These are phyloP conservation scores for Ceraclea dissimilis DNA, from an alignment of 2,888 invertebrate species.

Conservation along the genomic window DNA sequence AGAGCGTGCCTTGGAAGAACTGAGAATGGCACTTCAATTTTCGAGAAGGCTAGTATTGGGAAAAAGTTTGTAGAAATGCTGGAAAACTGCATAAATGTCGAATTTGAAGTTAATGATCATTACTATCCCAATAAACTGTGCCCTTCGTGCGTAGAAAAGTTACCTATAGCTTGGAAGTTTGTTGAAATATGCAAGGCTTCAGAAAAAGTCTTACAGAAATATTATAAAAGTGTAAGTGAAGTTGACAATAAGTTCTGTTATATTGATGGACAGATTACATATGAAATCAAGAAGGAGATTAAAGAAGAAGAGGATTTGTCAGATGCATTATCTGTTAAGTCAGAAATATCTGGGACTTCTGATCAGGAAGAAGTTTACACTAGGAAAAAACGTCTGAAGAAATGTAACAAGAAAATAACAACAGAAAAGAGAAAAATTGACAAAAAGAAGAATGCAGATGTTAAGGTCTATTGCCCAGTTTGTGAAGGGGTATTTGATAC, in stretches of 20 bases:
- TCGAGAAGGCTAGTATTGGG: constrained; percentile 3
- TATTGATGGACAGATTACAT: neutral
- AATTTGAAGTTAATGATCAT: neutral
- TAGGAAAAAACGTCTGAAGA: neutral
- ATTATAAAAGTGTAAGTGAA: constrained; percentile 1
- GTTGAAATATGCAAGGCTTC: constrained; percentile 14
- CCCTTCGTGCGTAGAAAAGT: constrained; percentile 2
- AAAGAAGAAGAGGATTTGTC: constrained; percentile 7
- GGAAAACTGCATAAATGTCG: constrained; percentile 5
- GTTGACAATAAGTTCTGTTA: neutral
- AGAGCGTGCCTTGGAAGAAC: constrained; percentile 10
- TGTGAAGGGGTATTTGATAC: neutral
- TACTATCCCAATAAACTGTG: constrained; percentile 12
- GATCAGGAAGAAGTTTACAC: neutral
- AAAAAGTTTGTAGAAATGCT: constrained; percentile 13
- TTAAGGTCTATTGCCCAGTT: neutral
- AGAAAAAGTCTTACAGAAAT: constrained; percentile 5
- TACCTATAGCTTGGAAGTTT: constrained; percentile 15
- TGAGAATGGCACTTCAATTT: constrained; percentile 5
- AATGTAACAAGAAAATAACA: neutral
- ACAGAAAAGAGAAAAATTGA: neutral
- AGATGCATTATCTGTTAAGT: constrained; percentile 3
- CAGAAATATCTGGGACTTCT: neutral
- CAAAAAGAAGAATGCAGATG: neutral
- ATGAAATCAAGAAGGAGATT: constrained; percentile 8